Evolutionary conservation across 2,113 vertebrate species (phyloP).

Genomic region (Clarias macrocephalus): DNA sequence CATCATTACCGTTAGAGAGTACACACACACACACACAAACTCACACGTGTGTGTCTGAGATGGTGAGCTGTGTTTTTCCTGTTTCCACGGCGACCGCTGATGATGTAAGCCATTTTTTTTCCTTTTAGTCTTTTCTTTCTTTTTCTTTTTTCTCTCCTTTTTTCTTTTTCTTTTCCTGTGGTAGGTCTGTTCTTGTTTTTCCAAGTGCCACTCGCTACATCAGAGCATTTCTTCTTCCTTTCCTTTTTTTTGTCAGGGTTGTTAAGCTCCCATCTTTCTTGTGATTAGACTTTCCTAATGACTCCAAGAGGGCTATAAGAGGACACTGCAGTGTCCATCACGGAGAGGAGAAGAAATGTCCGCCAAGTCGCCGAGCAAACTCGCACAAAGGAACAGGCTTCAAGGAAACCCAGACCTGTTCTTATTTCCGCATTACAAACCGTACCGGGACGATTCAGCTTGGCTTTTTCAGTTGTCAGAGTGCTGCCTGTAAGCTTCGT

Average conservation of each 20-base stretch:
- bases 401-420: not conserved
- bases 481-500: not conserved
- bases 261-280: conserved; percentile 22
- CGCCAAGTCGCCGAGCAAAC: not conserved
- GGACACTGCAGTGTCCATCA: not conserved
- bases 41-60: conserved; percentile 12
- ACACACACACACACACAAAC: conserved; percentile 1
- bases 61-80: conserved; percentile 32
- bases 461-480: not conserved
- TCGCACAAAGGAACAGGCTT: not conserved
- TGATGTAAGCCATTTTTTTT: conserved; percentile 27
- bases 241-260: not conserved
- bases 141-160: not conserved
- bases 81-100: conserved; percentile 48
- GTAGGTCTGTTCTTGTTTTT: not conserved
- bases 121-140: conserved; percentile 16
- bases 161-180: not conserved
- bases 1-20: conserved; percentile 42
- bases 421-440: not conserved
- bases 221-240: conserved; percentile 20
- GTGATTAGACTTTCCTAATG: conserved; percentile 18
- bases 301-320: not conserved
- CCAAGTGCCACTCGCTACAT: conserved; percentile 31
- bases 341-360: not conserved
- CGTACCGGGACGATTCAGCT: not conserved